phyloP scores from a whole-genome alignment of 2,113 vertebrate genomes.

The Gallinago undulata region DNA sequence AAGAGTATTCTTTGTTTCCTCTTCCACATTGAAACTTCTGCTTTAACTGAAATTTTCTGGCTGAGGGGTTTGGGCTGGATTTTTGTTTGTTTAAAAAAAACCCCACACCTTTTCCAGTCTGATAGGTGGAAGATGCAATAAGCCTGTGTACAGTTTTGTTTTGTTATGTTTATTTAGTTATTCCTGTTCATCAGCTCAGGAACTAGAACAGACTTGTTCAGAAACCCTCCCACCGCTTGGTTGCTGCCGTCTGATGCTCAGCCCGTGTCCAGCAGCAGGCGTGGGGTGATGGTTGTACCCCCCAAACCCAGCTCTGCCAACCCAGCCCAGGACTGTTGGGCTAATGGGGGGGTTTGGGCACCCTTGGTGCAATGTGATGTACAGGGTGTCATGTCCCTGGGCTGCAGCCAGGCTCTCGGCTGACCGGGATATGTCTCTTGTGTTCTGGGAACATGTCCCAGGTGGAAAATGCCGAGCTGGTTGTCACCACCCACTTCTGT shows the following conservation, averaged over 20 bases:
- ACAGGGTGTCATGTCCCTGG: accelerated
- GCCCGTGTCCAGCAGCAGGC: neutral
- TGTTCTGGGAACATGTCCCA: neutral
- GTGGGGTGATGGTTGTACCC: constrained; percentile 1
- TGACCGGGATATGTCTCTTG: neutral
- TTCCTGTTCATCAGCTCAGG: neutral
- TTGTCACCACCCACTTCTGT: neutral
- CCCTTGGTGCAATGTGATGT: neutral
- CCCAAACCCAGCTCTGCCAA: neutral
- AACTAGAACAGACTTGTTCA: neutral
- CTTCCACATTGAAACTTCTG: neutral
- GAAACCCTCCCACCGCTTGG: neutral
- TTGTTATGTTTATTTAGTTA: neutral
- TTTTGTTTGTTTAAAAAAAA: neutral
- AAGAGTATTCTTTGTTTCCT: neutral
- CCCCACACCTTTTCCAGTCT: neutral
- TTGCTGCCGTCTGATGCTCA: neutral
- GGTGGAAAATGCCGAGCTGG: neutral
- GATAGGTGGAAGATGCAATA: neutral
- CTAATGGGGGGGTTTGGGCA: neutral
- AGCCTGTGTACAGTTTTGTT: neutral
- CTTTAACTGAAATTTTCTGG: neutral
- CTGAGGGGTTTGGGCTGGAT: neutral
- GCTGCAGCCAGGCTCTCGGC: neutral
- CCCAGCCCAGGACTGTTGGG: neutral